Evolutionary conservation across 2,797 vertebrate genomes (phyloP).

Genomic region (Synanceia verrucosa): DNA sequence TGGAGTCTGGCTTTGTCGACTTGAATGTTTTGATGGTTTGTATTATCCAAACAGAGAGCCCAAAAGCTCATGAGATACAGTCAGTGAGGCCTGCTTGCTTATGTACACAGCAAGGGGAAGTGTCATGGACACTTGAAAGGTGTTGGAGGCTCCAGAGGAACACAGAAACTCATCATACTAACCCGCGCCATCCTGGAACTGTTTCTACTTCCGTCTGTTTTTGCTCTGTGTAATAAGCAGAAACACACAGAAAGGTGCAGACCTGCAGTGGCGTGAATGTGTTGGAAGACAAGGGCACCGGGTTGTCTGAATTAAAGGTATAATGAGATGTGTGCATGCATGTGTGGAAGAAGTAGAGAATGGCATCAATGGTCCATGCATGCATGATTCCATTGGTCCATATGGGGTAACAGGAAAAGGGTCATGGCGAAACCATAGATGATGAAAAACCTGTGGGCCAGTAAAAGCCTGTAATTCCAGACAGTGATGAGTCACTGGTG

Average conservation of each 20-base stretch:
- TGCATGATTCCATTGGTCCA: conserved; percentile 18
- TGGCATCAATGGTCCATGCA: conserved; percentile 22
- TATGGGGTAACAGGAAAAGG: conserved; percentile 23
- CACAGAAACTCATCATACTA: conserved; percentile 52
- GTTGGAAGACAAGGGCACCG: conserved; percentile 34
- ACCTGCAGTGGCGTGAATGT: conserved; percentile 35
- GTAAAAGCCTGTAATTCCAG: conserved; percentile 61
- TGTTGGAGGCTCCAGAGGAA: conserved; percentile 45
- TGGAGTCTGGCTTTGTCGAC: conserved; percentile 57
- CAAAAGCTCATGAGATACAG: conserved; percentile 36
- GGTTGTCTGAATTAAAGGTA: conserved; percentile 45
- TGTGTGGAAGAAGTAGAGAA: conserved; percentile 34
- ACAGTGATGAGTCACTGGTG: conserved; percentile 76
- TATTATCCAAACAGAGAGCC: conserved; percentile 56
- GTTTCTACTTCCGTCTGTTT: conserved; percentile 53
- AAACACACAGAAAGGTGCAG: conserved; percentile 57
- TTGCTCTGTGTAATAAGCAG: conserved; percentile 52
- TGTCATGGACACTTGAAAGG: conserved; percentile 49
- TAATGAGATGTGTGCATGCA: conserved; percentile 34
- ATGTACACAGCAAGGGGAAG: conserved; percentile 27
- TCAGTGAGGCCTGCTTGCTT: conserved; percentile 21
- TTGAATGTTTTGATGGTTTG: conserved; percentile 59
- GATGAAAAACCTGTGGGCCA: conserved; percentile 44
- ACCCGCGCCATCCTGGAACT: conserved; percentile 48
- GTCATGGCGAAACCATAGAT: conserved; percentile 30